phyloP scores from a whole-genome alignment of 2,888 invertebrate genomes.

The Cheilosia soror region DNA sequence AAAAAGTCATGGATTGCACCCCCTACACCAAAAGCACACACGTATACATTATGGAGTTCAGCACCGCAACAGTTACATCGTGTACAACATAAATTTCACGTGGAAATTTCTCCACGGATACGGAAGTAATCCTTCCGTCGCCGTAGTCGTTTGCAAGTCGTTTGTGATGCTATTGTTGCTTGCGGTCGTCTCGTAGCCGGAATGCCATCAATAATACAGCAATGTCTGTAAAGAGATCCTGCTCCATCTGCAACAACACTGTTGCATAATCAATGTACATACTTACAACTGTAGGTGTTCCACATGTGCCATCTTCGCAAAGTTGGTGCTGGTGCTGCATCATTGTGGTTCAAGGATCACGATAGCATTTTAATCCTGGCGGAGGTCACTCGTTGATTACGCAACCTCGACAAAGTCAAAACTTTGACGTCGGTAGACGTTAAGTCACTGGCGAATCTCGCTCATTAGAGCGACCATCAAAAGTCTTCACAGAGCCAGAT shows the following conservation, averaged over 20 bases:
- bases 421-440: conserved; percentile 17
- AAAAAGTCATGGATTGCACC: conserved; percentile 31
- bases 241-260: not conserved
- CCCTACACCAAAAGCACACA: conserved; percentile 18
- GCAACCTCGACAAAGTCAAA: conserved; percentile 11
- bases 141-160: conserved; percentile 10
- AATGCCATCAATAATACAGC: conserved; percentile 44
- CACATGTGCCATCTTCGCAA: not conserved
- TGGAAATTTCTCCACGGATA: conserved; percentile 58
- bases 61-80: conserved; percentile 53
- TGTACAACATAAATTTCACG: conserved; percentile 50
- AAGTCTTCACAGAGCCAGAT: conserved; percentile 8
- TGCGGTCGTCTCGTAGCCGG: conserved; percentile 1
- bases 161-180: conserved; percentile 15
- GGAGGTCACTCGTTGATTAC: conserved; percentile 25
- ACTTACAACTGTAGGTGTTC: not conserved
- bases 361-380: conserved; percentile 23
- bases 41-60: conserved; percentile 5
- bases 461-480: conserved; percentile 25
- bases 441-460: conserved; percentile 13
- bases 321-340: conserved; percentile 14
- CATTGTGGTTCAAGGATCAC: conserved; percentile 3
- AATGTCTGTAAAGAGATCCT: conserved; percentile 2
- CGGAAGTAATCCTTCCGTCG: conserved; percentile 70
- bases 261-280: conserved; percentile 50